Evolutionary conservation across 2,113 vertebrate genomes (phyloP).

Genomic region (Glaucidium brasilianum): DNA sequence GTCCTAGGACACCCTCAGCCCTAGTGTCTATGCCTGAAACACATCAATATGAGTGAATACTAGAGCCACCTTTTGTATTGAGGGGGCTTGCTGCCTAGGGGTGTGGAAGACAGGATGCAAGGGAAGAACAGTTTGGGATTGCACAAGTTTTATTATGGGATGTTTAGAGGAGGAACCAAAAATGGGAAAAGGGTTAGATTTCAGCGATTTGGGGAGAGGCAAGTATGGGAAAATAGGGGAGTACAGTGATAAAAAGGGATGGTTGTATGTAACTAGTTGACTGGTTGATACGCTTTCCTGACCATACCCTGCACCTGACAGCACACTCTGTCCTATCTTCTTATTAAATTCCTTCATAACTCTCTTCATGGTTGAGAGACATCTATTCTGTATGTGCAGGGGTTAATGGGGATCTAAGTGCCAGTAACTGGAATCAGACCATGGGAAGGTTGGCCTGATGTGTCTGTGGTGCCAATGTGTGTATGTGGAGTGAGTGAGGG

Average conservation of each 20-base stretch:
- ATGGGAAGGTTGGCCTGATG: accelerated
- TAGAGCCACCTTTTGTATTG: neutral
- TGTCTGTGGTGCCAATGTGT: neutral
- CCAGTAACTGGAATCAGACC: neutral
- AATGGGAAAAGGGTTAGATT: neutral
- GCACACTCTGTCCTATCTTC: neutral
- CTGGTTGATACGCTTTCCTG: neutral
- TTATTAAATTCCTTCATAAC: neutral
- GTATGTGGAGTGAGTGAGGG: neutral
- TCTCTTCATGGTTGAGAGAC: neutral
- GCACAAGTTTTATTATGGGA: neutral
- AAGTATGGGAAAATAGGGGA: neutral
- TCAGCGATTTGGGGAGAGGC: neutral
- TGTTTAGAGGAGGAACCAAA: neutral
- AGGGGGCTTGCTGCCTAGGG: neutral
- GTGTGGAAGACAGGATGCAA: neutral
- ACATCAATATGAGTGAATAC: neutral
- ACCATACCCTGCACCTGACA: neutral
- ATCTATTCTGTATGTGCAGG: neutral
- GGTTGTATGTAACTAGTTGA: neutral
- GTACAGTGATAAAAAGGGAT: neutral
- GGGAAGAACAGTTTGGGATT: neutral
- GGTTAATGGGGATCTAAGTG: neutral
- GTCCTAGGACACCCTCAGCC: neutral
- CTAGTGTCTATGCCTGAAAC: neutral